These are phyloP conservation scores for Drosophila orosa DNA, from an alignment of 1,140 invertebrate species.

Conservation along the genomic window DNA sequence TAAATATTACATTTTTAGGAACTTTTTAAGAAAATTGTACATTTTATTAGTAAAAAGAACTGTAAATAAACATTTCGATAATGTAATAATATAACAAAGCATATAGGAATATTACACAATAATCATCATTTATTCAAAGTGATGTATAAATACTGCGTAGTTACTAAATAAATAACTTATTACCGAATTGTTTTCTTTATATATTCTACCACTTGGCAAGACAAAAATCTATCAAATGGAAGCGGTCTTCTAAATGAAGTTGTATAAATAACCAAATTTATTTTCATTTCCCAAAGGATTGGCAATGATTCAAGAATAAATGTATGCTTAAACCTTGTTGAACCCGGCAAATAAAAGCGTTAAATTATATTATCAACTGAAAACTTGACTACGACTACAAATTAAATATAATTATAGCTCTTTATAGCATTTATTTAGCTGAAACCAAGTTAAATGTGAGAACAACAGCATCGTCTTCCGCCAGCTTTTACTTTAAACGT, in stretches of 20 bases:
- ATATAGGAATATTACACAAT: constrained; percentile 77
- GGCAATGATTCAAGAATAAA: not conserved
- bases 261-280: not conserved
- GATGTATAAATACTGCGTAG: constrained; percentile 76
- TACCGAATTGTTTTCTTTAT: constrained; percentile 55
- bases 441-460: not conserved
- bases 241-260: not conserved
- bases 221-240: not conserved
- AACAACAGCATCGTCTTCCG: not conserved
- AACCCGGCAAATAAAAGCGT: not conserved
- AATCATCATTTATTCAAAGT: constrained; percentile 69
- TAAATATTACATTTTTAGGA: constrained; percentile 65
- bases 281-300: not conserved
- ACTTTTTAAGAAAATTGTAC: constrained; percentile 78
- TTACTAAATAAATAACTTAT: constrained; percentile 82
- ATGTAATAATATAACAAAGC: constrained; percentile 71
- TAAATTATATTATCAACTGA: not conserved
- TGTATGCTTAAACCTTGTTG: not conserved
- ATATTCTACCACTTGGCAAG: not conserved
- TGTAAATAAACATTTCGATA: constrained; percentile 82
- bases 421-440: not conserved
- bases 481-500: not conserved
- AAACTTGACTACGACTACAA: too few relatives aligned
- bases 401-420: not conserved
- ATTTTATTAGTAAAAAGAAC: constrained; percentile 76